phyloP scores from a whole-genome alignment of 2,888 invertebrate species.

The Frankliniella intonsa region DNA sequence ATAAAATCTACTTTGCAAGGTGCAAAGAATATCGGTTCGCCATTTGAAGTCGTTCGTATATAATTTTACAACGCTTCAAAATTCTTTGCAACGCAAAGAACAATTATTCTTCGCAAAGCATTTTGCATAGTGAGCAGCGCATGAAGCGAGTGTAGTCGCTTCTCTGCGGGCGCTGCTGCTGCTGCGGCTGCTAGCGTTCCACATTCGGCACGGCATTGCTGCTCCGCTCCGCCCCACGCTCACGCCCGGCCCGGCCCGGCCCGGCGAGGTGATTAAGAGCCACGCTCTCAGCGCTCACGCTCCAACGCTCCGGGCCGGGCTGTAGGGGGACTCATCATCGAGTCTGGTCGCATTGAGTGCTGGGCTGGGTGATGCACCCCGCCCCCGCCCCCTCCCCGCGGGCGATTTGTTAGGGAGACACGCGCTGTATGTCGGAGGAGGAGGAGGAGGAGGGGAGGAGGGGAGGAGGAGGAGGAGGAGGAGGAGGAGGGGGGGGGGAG shows the following conservation, averaged over 20 bases:
- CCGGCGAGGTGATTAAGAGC: background rate
- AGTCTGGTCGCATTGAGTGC: background rate
- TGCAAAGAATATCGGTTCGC: too few relatives aligned
- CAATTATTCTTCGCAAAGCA: too few relatives aligned
- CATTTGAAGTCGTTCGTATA: too few relatives aligned
- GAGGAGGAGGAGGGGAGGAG: background rate
- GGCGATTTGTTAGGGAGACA: slow-evolving; percentile 13
- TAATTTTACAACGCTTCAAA: too few relatives aligned
- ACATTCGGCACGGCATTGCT: too few relatives aligned
- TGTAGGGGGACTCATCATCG: background rate
- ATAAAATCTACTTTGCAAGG: too few relatives aligned
- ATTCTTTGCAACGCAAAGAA: too few relatives aligned
- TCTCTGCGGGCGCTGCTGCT: too few relatives aligned
- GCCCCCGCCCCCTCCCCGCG: background rate
- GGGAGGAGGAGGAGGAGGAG: background rate
- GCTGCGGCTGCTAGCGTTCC: too few relatives aligned
- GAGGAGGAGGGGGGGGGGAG: background rate
- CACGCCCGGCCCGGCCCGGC: background rate
- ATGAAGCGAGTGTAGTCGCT: too few relatives aligned
- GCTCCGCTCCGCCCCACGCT: too few relatives aligned
- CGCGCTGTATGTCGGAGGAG: background rate
- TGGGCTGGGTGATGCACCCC: background rate
- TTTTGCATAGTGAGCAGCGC: too few relatives aligned
- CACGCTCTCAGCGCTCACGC: background rate
- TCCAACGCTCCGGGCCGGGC: background rate